Evolutionary conservation across 2,888 invertebrate genomes (phyloP), one percentile per base, ranked within the genome.

Genomic region (Dicycla oo): DNA sequence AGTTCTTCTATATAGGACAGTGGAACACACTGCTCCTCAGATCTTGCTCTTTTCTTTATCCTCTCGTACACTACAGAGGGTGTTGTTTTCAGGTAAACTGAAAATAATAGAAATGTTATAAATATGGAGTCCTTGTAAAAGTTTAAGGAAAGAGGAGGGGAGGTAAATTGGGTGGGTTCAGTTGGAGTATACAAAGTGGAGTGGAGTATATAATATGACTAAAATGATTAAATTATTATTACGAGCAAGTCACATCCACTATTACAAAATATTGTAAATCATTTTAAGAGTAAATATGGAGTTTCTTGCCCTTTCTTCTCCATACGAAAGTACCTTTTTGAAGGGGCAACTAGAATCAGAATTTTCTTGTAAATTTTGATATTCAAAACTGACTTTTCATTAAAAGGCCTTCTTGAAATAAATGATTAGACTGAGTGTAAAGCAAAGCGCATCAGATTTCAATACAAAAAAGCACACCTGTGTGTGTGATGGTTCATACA

Each of bases 21-120:
- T 0, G 98, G 97, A 0, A 99, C 97, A 86, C 97, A 97, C 70
- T 97, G 96, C 93, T 99, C 99, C 92, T 99, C 99, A 30, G 97
- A 97, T 10, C 99, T 96, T 0, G 97, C 97, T 65, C 99, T 96
- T 75, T 96, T 94, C 87, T 97, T 97, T 87, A 99, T 98, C 87
- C 99, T 94, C 75, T 97, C 97, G 84, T 96, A 96, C 0, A 97
- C 97, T 45, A 97, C 92, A 80, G 97, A 96, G 1, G 97, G 97
- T 0, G 97, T 96, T 47, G 97, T 97, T 87, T 97, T 96, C 8
- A 97, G 92, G 88, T 98, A 97, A 2, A 98, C 97, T 97, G 89
- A 34, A 95, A 94, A 60, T n/a, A 8, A 34, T 51, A 56, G 11
- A 40, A 20, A 40, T 20, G 18, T 69, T 40, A n/a, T 51, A 6